These are phyloP conservation scores for Clitarchus hookeri DNA, from an alignment of 2,888 invertebrate genomes.

Conservation along the genomic window DNA sequence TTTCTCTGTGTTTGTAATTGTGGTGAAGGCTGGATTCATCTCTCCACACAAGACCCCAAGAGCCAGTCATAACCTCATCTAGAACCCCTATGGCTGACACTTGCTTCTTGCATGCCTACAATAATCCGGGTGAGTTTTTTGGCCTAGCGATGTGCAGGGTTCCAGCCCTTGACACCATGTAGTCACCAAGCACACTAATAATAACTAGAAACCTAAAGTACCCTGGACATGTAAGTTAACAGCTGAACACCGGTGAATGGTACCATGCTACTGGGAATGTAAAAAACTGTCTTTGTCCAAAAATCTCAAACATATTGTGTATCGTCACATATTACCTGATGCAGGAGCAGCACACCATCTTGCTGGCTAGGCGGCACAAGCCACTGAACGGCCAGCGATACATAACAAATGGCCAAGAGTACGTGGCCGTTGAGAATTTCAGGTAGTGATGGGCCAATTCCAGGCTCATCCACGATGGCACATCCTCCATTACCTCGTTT, in stretches of 20 bases:
- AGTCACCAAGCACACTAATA: too few species aligned
- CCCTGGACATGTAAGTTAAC: too few species aligned
- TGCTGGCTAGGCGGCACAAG: slow-evolving; percentile 69
- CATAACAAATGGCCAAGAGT: slow-evolving; percentile 87
- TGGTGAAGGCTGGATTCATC: too few species aligned
- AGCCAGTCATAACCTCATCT: too few species aligned
- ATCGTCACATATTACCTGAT: slow-evolving; percentile 63
- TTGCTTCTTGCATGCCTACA: too few species aligned
- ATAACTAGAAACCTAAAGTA: too few species aligned
- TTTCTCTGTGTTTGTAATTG: too few species aligned
- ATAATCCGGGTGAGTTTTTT: too few species aligned
- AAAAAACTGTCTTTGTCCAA: neutral
- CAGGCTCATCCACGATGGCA: slow-evolving; percentile 81
- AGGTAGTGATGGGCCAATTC: slow-evolving; percentile 77
- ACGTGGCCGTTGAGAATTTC: slow-evolving; percentile 79
- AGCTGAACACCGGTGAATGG: neutral
- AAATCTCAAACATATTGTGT: slow-evolving; percentile 45
- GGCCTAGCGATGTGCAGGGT: too few species aligned
- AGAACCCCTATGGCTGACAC: too few species aligned
- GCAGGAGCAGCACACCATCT: slow-evolving; percentile 74
- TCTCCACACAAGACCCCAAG: too few species aligned
- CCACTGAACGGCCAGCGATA: slow-evolving; percentile 77
- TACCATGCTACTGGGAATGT: neutral
- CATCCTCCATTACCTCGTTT: slow-evolving; percentile 63
- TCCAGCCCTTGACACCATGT: too few species aligned